Evolutionary conservation across 2,113 vertebrate genomes (phyloP).

Genomic region (Macheiramphus alcinus): DNA sequence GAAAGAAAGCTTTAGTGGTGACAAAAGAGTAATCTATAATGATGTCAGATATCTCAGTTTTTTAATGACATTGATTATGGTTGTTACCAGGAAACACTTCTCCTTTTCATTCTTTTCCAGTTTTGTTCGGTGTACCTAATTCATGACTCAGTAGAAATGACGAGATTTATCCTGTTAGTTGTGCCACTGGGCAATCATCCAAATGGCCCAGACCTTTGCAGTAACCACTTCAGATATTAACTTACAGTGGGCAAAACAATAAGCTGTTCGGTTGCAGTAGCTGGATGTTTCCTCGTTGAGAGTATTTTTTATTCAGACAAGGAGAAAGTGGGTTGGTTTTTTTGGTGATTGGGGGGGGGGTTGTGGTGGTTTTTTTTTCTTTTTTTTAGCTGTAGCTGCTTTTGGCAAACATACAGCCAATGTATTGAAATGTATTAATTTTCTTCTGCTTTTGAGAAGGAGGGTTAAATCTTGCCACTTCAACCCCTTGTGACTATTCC

Average conservation of each 20-base stretch:
- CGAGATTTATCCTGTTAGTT: conserved; percentile 52
- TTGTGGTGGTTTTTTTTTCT: neutral
- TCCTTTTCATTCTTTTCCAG: conserved; percentile 51
- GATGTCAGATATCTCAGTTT: neutral
- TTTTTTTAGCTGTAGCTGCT: neutral
- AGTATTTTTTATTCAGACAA: conserved; percentile 3
- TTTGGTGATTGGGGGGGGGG: neutral
- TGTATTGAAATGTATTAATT: neutral
- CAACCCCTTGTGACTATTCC: neutral
- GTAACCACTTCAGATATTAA: conserved; percentile 59
- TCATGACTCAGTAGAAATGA: conserved; percentile 61
- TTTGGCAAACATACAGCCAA: neutral
- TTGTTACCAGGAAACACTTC: conserved; percentile 41
- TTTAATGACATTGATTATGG: neutral
- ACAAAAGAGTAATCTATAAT: conserved; percentile 17
- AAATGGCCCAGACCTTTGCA: conserved; percentile 48
- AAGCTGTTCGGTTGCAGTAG: conserved; percentile 27
- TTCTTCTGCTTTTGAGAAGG: neutral
- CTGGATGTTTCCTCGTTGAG: conserved; percentile 34
- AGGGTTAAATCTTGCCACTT: neutral
- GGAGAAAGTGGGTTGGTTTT: neutral
- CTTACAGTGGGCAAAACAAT: conserved; percentile 63
- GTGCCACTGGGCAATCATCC: conserved; percentile 59
- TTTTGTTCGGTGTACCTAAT: conserved; percentile 34
- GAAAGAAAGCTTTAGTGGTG: neutral